Evolutionary conservation across 1,140 invertebrate genomes (phyloP).

Genomic region (Drosophila micromelanica): DNA sequence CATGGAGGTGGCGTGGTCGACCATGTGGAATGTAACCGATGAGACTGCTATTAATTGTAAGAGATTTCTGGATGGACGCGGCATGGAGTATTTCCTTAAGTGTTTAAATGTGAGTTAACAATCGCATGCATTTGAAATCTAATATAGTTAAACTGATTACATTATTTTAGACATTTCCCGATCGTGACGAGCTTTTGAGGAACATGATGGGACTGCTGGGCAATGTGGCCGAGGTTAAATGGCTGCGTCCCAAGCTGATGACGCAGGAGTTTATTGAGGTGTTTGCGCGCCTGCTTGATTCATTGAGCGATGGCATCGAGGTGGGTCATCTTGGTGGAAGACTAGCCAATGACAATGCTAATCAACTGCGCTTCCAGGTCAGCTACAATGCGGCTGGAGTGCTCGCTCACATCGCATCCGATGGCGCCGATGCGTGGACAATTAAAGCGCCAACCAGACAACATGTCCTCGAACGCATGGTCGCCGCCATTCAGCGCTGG

Average conservation of each 20-base stretch:
- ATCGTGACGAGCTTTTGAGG: constrained; percentile 94
- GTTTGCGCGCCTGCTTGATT: constrained; percentile 93
- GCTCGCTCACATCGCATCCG: constrained; percentile 96
- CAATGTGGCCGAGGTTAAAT: constrained; percentile 97
- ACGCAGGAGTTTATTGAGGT: constrained; percentile 92
- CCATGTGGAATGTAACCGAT: constrained; percentile 99
- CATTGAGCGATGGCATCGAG: constrained; percentile 96
- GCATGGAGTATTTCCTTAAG: constrained; percentile 94
- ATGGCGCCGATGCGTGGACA: constrained; percentile 93
- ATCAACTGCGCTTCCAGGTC: constrained; percentile 87
- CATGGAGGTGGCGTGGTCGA: constrained; percentile 98
- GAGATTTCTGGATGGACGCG: constrained; percentile 93
- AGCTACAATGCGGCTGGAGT: constrained; percentile 99
- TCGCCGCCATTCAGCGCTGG: constrained; percentile 94
- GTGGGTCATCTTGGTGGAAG: constrained; percentile 85
- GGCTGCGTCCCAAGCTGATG: constrained; percentile 94
- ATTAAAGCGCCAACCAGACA: constrained; percentile 89
- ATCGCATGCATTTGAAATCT: not conserved
- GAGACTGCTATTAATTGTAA: constrained; percentile 97
- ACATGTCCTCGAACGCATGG: constrained; percentile 91
- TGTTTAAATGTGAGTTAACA: constrained; percentile 89
- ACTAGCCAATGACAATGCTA: constrained; percentile 67
- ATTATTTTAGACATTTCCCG: constrained; percentile 89
- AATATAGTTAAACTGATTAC: no score
- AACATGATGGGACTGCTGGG: constrained; percentile 99